Percentiles rank a stretch among this genome's conserved stretches.
phyloP scores from a whole-genome alignment of 2,797 vertebrate genomes.

The Denticeps clupeoides region DNA sequence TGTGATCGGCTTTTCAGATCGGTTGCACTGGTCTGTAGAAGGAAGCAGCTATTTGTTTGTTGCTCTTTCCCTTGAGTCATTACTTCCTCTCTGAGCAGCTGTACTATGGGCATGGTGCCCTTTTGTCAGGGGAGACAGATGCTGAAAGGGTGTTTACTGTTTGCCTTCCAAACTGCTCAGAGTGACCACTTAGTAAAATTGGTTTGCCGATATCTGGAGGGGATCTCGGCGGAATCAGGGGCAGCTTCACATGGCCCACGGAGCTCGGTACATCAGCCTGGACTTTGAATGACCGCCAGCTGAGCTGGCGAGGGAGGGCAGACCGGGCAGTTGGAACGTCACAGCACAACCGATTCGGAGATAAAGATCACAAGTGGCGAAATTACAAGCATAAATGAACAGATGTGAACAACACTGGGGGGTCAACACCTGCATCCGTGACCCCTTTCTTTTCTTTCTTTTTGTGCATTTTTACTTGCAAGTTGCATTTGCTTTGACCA shows the following conservation, averaged over 20 bases:
- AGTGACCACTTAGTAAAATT: slow-evolving; percentile 33
- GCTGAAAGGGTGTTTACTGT: slow-evolving; percentile 37
- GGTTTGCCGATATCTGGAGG: slow-evolving; percentile 22
- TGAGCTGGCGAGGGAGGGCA: slow-evolving; percentile 27
- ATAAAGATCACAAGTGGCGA: slow-evolving; percentile 53
- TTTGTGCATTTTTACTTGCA: slow-evolving; percentile 12
- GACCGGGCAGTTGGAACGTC: slow-evolving; percentile 21
- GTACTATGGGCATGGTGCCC: slow-evolving; percentile 7
- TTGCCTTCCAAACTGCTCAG: slow-evolving; percentile 30
- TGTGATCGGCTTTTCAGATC: not conserved
- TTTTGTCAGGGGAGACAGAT: slow-evolving; percentile 15
- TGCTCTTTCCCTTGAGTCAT: slow-evolving; percentile 40
- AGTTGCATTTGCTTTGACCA: slow-evolving; percentile 22
- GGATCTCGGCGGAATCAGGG: slow-evolving; percentile 28
- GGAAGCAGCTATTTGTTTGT: slow-evolving; percentile 14
- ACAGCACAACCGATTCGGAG: slow-evolving; percentile 38
- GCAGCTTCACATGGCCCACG: slow-evolving; percentile 2
- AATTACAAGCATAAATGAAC: slow-evolving; percentile 57
- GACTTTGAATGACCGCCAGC: slow-evolving; percentile 48
- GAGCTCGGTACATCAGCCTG: slow-evolving; percentile 6
- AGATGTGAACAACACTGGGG: slow-evolving; percentile 55
- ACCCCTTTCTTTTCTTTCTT: slow-evolving; percentile 31
- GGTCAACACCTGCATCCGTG: slow-evolving; percentile 60
- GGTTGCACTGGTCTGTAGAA: not conserved
- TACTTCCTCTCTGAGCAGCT: slow-evolving; percentile 44